Evolutionary conservation across 2,113 vertebrate genomes (phyloP).

Genomic region (Eurystomus gularis): DNA sequence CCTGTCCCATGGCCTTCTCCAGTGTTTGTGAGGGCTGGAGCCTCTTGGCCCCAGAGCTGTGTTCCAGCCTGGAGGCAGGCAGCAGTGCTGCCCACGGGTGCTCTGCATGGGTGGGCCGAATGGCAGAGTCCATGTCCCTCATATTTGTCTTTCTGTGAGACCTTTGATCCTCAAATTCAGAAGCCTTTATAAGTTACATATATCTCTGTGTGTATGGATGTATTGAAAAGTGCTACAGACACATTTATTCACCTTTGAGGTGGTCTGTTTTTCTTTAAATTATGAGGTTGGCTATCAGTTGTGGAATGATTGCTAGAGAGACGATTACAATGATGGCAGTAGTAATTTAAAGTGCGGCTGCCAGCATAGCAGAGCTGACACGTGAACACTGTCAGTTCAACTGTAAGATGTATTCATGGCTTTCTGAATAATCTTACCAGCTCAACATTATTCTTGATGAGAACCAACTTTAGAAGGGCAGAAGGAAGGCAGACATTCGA

Average conservation of each 20-base stretch:
- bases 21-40: not conserved
- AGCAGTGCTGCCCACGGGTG: not conserved
- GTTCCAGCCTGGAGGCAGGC: not conserved
- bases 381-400: not conserved
- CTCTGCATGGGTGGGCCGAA: not conserved
- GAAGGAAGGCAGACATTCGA: not conserved
- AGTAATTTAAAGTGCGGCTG: not conserved
- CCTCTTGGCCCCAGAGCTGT: fast-evolving
- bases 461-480: not conserved
- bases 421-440: not conserved
- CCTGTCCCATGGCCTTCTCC: not conserved
- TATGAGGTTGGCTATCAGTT: not conserved
- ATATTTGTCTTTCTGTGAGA: not conserved
- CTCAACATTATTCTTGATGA: not conserved
- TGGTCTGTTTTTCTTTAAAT: not conserved
- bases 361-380: not conserved
- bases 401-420: not conserved
- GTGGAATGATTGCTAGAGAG: not conserved
- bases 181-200: not conserved
- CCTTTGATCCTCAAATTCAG: not conserved
- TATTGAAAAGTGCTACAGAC: not conserved
- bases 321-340: not conserved
- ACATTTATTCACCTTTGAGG: not conserved
- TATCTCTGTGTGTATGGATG: not conserved
- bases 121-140: not conserved